Evolutionary conservation across 2,888 invertebrate species (phyloP).

Genomic region (Trilocha varians): DNA sequence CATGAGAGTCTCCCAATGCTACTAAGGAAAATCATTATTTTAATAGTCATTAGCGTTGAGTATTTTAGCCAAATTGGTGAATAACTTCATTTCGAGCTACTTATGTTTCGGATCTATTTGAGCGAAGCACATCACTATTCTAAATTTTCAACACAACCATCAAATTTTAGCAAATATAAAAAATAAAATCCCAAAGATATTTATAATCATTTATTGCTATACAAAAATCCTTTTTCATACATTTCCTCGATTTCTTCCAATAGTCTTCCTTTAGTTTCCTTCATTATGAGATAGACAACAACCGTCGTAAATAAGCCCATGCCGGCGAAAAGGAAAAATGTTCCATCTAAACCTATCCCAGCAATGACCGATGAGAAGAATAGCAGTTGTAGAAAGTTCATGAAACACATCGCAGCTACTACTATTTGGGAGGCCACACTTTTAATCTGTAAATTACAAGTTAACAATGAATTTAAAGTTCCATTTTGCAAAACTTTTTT

Average conservation of each 20-base stretch:
- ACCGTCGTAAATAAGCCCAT: conserved; percentile 25
- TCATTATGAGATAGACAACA: conserved; percentile 28
- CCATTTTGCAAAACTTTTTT: no score
- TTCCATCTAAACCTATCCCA: conserved; percentile 33
- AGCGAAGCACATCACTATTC: no score
- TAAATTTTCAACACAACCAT: no score
- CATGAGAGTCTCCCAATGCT: no score
- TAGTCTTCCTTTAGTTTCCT: conserved; percentile 43
- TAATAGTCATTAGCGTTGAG: no score
- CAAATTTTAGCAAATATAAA: no score
- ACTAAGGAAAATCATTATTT: no score
- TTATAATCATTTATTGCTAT: conserved; percentile 9
- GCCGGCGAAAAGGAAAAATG: conserved; percentile 36
- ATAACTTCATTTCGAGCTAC: no score
- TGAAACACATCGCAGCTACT: conserved; percentile 15
- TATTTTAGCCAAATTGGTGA: no score
- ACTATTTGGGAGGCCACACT: conserved; percentile 20
- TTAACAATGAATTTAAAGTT: background rate
- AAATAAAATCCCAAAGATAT: no score
- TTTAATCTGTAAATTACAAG: conserved; percentile 23
- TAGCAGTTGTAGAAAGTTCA: conserved; percentile 24
- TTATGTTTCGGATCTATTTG: no score
- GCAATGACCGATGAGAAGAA: conserved; percentile 20
- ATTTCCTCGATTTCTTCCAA: conserved; percentile 29
- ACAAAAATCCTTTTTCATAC: conserved; percentile 27